A percentile compares a stretch with the other conserved stretches of the same genome.
phyloP scores from a whole-genome alignment of 2,113 vertebrate species.

The Talpa occidentalis region DNA sequence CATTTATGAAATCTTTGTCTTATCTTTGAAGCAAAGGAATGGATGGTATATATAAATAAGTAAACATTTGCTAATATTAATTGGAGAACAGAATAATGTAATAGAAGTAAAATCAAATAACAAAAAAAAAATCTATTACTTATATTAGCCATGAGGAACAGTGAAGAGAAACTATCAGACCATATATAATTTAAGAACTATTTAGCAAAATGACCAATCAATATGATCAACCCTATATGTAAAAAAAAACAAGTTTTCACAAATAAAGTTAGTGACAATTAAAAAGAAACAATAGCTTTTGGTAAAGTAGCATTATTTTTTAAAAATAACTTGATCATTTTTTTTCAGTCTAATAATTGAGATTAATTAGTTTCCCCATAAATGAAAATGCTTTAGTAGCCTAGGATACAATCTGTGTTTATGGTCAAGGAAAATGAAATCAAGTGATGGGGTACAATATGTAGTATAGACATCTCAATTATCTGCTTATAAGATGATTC shows the following conservation, averaged over 20 bases:
- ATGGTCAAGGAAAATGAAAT: neutral
- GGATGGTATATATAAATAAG: neutral
- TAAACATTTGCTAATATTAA: constrained; percentile 41
- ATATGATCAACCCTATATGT: neutral
- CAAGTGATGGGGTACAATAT: neutral
- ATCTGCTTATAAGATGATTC: neutral
- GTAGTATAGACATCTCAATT: neutral
- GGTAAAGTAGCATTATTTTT: neutral
- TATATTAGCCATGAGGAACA: constrained; percentile 25
- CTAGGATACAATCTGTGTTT: neutral
- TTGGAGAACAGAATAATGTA: constrained; percentile 27
- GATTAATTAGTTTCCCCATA: neutral
- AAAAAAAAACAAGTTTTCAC: neutral
- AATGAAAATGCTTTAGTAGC: neutral
- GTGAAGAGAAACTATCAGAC: neutral
- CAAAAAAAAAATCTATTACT: constrained; percentile 4
- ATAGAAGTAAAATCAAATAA: neutral
- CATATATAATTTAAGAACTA: neutral
- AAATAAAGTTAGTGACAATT: neutral
- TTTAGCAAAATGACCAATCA: constrained; percentile 4
- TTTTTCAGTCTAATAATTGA: neutral
- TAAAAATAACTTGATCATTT: constrained; percentile 17
- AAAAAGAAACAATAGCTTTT: neutral
- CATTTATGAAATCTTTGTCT: neutral
- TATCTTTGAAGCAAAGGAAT: constrained; percentile 39